Conservation (phyloP, 2,888 invertebrate genomes). For the Strigamia crassipes region DNA sequence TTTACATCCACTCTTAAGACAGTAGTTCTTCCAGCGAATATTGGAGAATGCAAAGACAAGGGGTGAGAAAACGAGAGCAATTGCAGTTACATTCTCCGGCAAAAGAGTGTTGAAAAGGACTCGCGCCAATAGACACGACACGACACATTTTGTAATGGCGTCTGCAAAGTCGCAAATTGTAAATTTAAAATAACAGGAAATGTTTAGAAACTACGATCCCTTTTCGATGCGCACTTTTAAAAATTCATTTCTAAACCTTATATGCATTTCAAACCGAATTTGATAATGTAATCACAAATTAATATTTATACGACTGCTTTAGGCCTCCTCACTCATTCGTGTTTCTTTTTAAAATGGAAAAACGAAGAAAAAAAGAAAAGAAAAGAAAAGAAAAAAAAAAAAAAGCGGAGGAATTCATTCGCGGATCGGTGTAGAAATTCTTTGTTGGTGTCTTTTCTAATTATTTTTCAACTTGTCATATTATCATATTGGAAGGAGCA, state of each 20-base stretch:
- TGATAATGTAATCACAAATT: conserved; percentile 30
- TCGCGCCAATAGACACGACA: not conserved
- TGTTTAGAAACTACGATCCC: no score
- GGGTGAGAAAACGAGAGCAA: not conserved
- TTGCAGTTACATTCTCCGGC: not conserved
- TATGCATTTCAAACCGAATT: not conserved
- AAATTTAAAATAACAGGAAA: no score
- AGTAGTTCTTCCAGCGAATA: not conserved
- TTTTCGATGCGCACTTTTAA: no score
- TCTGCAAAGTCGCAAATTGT: no score
- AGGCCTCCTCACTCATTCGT: not conserved
- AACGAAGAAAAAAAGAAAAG: no score
- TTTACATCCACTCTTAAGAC: not conserved
- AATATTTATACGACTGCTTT: conserved; percentile 12
- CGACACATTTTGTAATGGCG: not conserved
- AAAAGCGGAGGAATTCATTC: not conserved
- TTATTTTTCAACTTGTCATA: conserved; percentile 43
- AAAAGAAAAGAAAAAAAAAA: not conserved
- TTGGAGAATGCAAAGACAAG: not conserved
- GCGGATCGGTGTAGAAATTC: not conserved
- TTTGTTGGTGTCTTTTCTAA: not conserved
- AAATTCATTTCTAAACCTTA: no score
- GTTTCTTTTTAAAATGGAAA: not conserved
- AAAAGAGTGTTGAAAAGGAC: no score
- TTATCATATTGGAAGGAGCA: conserved; percentile 18